Evolutionary conservation across 2,797 vertebrate species (phyloP).

Genomic region (Neosilurus hyrtlii): DNA sequence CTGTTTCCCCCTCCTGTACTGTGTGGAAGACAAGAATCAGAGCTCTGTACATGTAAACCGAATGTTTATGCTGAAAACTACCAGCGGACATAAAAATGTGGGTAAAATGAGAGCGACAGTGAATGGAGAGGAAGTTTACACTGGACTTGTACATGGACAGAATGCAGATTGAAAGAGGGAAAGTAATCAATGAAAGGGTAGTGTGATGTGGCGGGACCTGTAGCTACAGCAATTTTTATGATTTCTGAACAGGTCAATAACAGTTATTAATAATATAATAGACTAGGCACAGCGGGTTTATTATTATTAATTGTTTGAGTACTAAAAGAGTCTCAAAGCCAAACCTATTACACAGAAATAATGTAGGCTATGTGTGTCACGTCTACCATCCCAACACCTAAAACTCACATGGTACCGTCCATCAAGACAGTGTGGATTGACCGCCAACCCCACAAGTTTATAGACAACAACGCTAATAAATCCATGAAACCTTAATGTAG

Average conservation of each 20-base stretch:
- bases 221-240: neutral
- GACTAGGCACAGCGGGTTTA: too few relatives aligned
- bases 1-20: slow-evolving; percentile 32
- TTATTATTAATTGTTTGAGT: too few relatives aligned
- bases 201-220: neutral
- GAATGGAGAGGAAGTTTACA: neutral
- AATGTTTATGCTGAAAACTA: neutral
- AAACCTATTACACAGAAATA: too few relatives aligned
- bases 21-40: slow-evolving; percentile 47
- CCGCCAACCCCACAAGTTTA: too few relatives aligned
- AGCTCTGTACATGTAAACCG: slow-evolving; percentile 35
- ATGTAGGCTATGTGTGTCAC: too few relatives aligned
- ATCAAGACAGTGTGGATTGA: too few relatives aligned
- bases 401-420: too few relatives aligned
- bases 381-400: too few relatives aligned
- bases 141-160: neutral
- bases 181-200: neutral
- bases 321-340: too few relatives aligned
- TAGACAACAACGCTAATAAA: too few relatives aligned
- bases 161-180: neutral
- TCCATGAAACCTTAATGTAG: too few relatives aligned
- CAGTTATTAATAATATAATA: too few relatives aligned
- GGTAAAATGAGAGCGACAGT: neutral
- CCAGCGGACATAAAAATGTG: neutral
- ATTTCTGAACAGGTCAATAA: neutral